Percentiles rank a stretch among this genome's conserved stretches.
These are phyloP conservation scores for Urocyon cinereoargenteus DNA, from an alignment of 2,797 vertebrate genomes.

Conservation along the genomic window DNA sequence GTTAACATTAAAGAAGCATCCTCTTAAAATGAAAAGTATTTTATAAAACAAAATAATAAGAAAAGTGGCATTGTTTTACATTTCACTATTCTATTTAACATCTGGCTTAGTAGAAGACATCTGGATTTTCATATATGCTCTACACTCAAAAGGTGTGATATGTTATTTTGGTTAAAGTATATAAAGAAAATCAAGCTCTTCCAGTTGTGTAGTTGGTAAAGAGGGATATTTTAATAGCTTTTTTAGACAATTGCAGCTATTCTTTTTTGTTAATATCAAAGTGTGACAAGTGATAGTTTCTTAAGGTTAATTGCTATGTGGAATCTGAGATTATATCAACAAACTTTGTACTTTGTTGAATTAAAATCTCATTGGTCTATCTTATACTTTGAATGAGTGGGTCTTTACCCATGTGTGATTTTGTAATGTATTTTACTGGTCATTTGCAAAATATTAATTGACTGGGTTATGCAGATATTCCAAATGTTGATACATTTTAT, in stretches of 20 bases:
- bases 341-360: not conserved
- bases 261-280: not conserved
- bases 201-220: not conserved
- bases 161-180: not conserved
- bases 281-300: not conserved
- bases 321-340: not conserved
- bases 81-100: not conserved
- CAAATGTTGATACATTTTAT: not conserved
- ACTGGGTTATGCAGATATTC: not conserved
- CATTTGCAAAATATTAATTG: not conserved
- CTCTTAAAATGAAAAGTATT: conserved; percentile 19
- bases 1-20: not conserved
- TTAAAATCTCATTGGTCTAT: not conserved
- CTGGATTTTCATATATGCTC: not conserved
- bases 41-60: not conserved
- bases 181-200: not conserved
- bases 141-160: not conserved
- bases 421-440: not conserved
- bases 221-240: not conserved
- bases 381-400: not conserved
- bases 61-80: not conserved
- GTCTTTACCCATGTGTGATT: not conserved
- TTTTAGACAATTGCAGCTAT: not conserved
- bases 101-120: not conserved
- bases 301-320: not conserved